Percentiles rank a stretch among this genome's conserved stretches.
Evolutionary conservation across 1,140 invertebrate species (phyloP).

Genomic region (Euura lappo): DNA sequence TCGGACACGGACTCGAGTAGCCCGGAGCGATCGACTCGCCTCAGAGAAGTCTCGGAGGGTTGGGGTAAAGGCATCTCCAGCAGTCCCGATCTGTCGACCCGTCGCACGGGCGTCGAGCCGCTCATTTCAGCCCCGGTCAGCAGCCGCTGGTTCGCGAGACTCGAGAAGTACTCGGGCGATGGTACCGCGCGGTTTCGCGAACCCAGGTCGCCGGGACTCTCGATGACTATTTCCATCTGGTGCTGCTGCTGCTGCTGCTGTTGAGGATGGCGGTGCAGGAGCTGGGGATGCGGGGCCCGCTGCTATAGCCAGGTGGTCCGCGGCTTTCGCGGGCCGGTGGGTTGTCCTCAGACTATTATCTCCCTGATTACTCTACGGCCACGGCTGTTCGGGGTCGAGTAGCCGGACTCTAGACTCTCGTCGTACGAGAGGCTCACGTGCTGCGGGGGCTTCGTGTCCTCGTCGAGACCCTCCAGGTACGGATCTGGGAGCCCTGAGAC

Average conservation of each 20-base stretch:
- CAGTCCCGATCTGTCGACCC: conserved; percentile 50
- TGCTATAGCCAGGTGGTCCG: conserved; percentile 60
- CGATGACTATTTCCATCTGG: conserved; percentile 58
- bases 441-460: conserved; percentile 76
- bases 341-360: conserved; percentile 85
- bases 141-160: conserved; percentile 19
- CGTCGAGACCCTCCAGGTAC: conserved; percentile 80
- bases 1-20: conserved; percentile 51
- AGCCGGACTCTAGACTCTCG: conserved; percentile 89
- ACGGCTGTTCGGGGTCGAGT: conserved; percentile 90
- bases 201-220: conserved; percentile 41
- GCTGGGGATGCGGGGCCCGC: conserved; percentile 50
- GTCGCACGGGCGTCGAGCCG: conserved; percentile 38
- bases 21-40: conserved; percentile 42
- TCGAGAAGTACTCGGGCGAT: conserved; percentile 24
- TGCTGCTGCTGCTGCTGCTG: conserved; percentile 31
- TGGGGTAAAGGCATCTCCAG: conserved; percentile 43
- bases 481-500: conserved; percentile 88
- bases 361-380: conserved; percentile 89
- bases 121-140: conserved; percentile 26
- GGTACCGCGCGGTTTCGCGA: conserved; percentile 13
- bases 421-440: conserved; percentile 88
- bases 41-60: conserved; percentile 20
- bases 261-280: conserved; percentile 5
- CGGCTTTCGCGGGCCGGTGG: conserved; percentile 56